Conservation (phyloP, 2,888 invertebrate species). For the Bellardia bayeri region DNA sequence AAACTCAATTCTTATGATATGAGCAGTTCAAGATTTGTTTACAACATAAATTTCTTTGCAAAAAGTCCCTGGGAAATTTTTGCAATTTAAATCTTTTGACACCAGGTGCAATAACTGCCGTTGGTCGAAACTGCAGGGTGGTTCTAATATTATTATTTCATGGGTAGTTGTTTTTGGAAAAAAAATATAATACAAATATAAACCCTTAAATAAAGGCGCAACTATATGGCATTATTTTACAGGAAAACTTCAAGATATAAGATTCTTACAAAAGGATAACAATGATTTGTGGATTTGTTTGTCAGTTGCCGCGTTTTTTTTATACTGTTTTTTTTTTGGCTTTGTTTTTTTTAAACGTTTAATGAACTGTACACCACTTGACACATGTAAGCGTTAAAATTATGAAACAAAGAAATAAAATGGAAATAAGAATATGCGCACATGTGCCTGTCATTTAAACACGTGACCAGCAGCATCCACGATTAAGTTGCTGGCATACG, state of each 20-base stretch:
- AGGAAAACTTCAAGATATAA: conserved; percentile 20
- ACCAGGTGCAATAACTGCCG: conserved; percentile 80
- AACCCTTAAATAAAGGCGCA: conserved; percentile 46
- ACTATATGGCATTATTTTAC: background rate
- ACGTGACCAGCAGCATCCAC: conserved; percentile 70
- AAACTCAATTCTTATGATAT: background rate
- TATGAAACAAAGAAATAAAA: conserved; percentile 30
- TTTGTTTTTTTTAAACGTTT: conserved; percentile 48
- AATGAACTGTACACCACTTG: conserved; percentile 69
- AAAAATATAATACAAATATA: background rate
- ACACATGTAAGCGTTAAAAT: conserved; percentile 67
- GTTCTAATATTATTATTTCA: conserved; percentile 39
- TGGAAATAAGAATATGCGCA: conserved; percentile 51
- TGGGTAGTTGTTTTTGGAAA: background rate
- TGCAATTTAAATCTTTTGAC: conserved; percentile 71
- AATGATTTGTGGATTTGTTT: conserved; percentile 65
- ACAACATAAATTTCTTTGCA: background rate
- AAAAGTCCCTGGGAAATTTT: conserved; percentile 75
- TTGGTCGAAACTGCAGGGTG: conserved; percentile 75
- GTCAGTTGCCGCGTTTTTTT: conserved; percentile 24
- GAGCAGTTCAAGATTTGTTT: background rate
- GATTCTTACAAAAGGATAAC: conserved; percentile 56
- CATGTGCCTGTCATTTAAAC: conserved; percentile 39
- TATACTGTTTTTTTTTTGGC: background rate
- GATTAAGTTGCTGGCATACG: conserved; percentile 55